Evolutionary conservation across 2,888 invertebrate species (phyloP).

Genomic region (Caenorhabditis afra): DNA sequence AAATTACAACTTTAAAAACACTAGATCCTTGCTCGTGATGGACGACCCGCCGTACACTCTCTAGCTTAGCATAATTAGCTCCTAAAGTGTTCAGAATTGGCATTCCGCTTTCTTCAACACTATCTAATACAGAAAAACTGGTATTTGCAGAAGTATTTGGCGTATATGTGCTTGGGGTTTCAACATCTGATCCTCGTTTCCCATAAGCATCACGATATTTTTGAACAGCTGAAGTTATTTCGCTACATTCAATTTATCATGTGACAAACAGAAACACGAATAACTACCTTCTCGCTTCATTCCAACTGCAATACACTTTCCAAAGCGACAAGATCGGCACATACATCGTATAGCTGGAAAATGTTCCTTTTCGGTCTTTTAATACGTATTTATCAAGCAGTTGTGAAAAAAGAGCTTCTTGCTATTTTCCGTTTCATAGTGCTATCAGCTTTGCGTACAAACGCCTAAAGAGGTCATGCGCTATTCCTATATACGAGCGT

Average conservation of each 20-base stretch:
- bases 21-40: conserved; percentile 53
- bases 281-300: conserved; percentile 71
- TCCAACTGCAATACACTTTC: conserved; percentile 72
- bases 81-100: conserved; percentile 45
- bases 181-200: conserved; percentile 57
- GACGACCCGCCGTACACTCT: conserved; percentile 56
- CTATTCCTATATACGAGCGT: no score
- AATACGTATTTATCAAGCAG: no score
- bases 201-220: conserved; percentile 63
- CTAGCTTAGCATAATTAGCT: conserved; percentile 51
- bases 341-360: conserved; percentile 75
- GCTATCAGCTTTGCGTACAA: no score
- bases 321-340: conserved; percentile 76
- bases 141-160: background rate
- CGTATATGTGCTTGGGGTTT: conserved; percentile 32
- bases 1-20: conserved; percentile 41
- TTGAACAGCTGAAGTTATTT: conserved; percentile 59
- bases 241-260: background rate
- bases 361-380: no score
- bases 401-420: no score
- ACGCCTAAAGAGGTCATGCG: no score
- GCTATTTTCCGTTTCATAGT: no score
- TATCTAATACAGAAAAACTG: conserved; percentile 5
- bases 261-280: background rate
- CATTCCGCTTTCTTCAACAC: conserved; percentile 62